Base-by-base conservation (phyloP, 2,888 invertebrate species). In the Cryptocheilus praepositus region DNA sequence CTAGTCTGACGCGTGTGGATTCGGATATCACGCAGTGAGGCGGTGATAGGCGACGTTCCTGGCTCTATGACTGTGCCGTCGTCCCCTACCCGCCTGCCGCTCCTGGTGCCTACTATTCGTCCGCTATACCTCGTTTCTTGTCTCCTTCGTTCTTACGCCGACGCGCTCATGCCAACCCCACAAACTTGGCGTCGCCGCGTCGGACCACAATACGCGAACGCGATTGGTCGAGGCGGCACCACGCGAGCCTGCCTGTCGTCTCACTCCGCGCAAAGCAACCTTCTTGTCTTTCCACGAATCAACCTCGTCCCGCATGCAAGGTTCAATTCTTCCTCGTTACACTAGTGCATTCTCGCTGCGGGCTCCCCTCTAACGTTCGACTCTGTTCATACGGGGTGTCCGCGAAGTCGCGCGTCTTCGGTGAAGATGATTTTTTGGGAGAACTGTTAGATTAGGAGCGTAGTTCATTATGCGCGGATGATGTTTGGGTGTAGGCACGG, bases 181-280 rank as follows among this genome's bases (percentile, higher is more conserved):
- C 49, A 49, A 49, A 49, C 49, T 49, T 49, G 49, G 49, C 49
- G 49, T 49, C 49, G 49, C 8, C 18, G 49, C 49, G 49, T 49
- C 49, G 49, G 49, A 49, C 49, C 49, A 49, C 49, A 49, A 49
- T 49, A 18, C 49, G 49, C 4, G 49, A n/a, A 2, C 49, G 11
- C 16, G 49, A 49, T 49, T 49, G 49, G 49, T 49, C 49, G 18
- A 49, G 36, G 3, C 18, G 49, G 49, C 49, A 49, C 49, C 49
- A 49, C 49, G 49, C 49, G 49, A 49, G 49, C 18, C 49, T 49
- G 5, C 49, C 8, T 16, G 8, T 11, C 36, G 36, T 49, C 49
- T 49, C 49, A 4, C 49, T 49, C 16, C 16, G 16, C n/a, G 3
- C 49, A 16, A 5, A n/a, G 18, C 49, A 16, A 49, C 49, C 18